A percentile compares a stretch with the other conserved stretches of the same genome.
phyloP scores from a whole-genome alignment of 1,140 invertebrate species.

The Galleria mellonella region DNA sequence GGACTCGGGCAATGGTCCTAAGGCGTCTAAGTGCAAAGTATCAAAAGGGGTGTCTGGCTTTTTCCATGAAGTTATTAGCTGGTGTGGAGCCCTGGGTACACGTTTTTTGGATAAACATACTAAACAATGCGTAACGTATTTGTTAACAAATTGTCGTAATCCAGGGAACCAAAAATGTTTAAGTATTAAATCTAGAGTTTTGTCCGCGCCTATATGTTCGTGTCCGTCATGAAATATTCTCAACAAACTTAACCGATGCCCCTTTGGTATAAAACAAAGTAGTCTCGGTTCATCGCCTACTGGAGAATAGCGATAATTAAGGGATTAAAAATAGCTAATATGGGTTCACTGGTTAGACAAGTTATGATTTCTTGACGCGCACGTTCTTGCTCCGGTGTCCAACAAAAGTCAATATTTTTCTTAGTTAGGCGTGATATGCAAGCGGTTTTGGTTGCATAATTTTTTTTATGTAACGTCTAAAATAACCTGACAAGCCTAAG shows the following conservation, averaged over 20 bases:
- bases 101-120: conserved; percentile 12
- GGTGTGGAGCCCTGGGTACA: conserved; percentile 6
- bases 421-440: background rate
- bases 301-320: conserved; percentile 5
- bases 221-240: conserved; percentile 25
- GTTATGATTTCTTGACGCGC: too few relatives aligned
- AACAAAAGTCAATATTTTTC: background rate
- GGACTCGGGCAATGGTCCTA: conserved; percentile 17
- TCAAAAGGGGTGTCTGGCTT: conserved; percentile 17
- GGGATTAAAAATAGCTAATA: conserved; percentile 7
- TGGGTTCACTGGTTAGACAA: too few relatives aligned
- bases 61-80: conserved; percentile 13
- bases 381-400: background rate
- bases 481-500: conserved; percentile 37
- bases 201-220: conserved; percentile 17
- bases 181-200: conserved; percentile 14
- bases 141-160: conserved; percentile 13
- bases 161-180: conserved; percentile 26
- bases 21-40: conserved; percentile 18
- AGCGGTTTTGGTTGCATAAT: background rate
- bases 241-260: conserved; percentile 12
- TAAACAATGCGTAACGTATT: conserved; percentile 16
- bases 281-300: conserved; percentile 3
- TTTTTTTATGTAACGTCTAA: conserved; percentile 27
- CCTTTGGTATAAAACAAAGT: conserved; percentile 12